Conservation (phyloP, 1,140 invertebrate genomes). For the Zaprionus davidi region DNA sequence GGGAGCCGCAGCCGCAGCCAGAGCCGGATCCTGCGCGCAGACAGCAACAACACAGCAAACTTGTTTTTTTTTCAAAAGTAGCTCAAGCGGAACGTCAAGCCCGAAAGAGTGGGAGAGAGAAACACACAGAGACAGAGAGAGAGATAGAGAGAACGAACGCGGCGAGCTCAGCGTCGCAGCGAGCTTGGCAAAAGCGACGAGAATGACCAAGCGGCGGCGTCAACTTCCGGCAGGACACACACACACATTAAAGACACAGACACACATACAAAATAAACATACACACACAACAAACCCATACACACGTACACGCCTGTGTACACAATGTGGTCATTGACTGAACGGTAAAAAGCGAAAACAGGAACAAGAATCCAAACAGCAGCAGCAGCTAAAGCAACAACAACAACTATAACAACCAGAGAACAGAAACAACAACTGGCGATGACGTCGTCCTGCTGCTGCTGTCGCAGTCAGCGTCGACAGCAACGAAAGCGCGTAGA, state of each 20-base stretch:
- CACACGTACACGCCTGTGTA: constrained; percentile 56
- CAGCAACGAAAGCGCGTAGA: constrained; percentile 70
- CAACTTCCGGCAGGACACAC: constrained; percentile 75
- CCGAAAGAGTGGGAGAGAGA: constrained; percentile 7
- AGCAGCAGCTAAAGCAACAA: constrained; percentile 23
- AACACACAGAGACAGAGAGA: neutral
- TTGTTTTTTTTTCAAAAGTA: constrained; percentile 72
- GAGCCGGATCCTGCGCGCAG: constrained; percentile 54
- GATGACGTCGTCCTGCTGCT: constrained; percentile 72
- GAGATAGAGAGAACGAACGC: constrained; percentile 9
- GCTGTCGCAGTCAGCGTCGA: constrained; percentile 37
- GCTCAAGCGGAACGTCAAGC: constrained; percentile 49
- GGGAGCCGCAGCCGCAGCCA: constrained; percentile 48
- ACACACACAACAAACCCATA: constrained; percentile 40
- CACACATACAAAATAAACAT: constrained; percentile 22
- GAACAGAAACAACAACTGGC: constrained; percentile 37
- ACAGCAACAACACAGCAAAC: constrained; percentile 44
- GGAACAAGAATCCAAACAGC: constrained; percentile 58
- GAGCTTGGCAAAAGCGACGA: constrained; percentile 71
- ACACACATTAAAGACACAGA: constrained; percentile 22
- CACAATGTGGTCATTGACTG: constrained; percentile 83
- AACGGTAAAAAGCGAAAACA: constrained; percentile 83
- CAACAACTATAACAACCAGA: constrained; percentile 39
- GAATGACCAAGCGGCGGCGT: constrained; percentile 75
- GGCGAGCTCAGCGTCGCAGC: constrained; percentile 41